Conservation (phyloP, 2,888 invertebrate species). For the Loripinus fragilis region DNA sequence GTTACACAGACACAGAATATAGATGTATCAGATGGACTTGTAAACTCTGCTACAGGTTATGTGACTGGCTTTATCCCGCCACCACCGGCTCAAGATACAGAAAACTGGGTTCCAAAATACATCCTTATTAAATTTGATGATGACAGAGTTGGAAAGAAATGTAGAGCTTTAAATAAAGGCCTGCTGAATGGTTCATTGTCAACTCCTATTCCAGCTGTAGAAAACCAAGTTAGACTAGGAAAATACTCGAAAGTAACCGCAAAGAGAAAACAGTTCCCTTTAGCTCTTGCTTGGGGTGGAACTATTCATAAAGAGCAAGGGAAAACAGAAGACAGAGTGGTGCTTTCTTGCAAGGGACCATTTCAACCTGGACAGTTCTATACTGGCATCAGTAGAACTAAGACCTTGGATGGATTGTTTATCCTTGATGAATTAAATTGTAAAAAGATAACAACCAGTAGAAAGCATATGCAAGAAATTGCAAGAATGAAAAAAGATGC, state of each 20-base stretch:
- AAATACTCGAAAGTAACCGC: constrained; percentile 32
- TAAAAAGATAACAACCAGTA: background rate
- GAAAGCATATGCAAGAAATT: background rate
- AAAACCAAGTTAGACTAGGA: constrained; percentile 21
- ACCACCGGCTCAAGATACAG: too few relatives aligned
- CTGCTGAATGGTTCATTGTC: constrained; percentile 4
- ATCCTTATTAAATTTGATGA: too few relatives aligned
- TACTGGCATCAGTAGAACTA: background rate
- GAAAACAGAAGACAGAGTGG: constrained; percentile 38
- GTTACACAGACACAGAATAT: too few relatives aligned
- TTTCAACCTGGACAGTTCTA: background rate
- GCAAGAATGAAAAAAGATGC: background rate
- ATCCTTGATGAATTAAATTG: background rate
- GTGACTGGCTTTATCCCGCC: too few relatives aligned
- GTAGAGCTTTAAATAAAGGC: too few relatives aligned
- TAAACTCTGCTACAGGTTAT: too few relatives aligned
- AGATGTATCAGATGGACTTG: too few relatives aligned
- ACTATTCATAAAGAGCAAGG: constrained; percentile 61
- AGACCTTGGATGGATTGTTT: background rate
- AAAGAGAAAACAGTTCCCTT: constrained; percentile 28
- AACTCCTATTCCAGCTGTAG: constrained; percentile 2
- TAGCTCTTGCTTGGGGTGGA: constrained; percentile 20
- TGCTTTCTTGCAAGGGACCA: constrained; percentile 19
- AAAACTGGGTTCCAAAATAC: too few relatives aligned
- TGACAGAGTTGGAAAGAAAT: too few relatives aligned